Evolutionary conservation across 2,113 vertebrate genomes (phyloP).

Genomic region (Phylloscopus trochiloides): DNA sequence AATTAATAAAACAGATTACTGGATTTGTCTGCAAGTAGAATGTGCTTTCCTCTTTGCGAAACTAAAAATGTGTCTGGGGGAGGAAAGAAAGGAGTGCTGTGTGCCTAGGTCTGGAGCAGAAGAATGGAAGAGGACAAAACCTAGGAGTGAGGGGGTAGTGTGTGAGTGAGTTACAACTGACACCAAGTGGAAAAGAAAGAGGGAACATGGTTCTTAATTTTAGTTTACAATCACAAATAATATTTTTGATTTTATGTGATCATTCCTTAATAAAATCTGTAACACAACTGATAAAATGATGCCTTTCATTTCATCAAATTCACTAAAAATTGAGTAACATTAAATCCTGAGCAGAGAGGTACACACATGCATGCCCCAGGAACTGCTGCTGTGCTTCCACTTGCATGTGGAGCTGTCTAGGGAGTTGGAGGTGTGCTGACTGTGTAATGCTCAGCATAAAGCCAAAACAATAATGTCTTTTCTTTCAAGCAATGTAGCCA

Average conservation of each 20-base stretch:
- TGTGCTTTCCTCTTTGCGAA: not conserved
- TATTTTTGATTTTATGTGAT: not conserved
- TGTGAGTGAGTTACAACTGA: not conserved
- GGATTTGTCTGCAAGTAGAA: not conserved
- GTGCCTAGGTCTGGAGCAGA: not conserved
- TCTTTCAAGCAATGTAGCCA: not conserved
- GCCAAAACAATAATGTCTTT: not conserved
- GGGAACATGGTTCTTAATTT: not conserved
- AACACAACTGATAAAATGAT: not conserved
- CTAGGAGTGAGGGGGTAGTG: fast-evolving
- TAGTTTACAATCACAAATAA: not conserved
- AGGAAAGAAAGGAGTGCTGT: fast-evolving
- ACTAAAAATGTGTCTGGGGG: not conserved
- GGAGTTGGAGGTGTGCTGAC: not conserved
- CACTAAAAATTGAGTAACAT: not conserved
- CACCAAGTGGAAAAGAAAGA: not conserved
- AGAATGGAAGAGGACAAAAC: not conserved
- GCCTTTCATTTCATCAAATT: not conserved
- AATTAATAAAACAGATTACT: not conserved
- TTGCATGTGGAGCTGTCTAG: not conserved
- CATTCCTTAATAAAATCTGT: not conserved
- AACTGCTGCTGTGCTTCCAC: not conserved
- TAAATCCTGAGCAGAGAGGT: not conserved
- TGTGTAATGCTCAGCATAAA: not conserved
- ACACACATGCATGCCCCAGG: fast-evolving